A percentile compares a stretch with the other conserved stretches of the same genome.
phyloP scores from a whole-genome alignment of 37 sponge, comb jelly and placozoan genomes.

The Cladorhizidae sp. region DNA sequence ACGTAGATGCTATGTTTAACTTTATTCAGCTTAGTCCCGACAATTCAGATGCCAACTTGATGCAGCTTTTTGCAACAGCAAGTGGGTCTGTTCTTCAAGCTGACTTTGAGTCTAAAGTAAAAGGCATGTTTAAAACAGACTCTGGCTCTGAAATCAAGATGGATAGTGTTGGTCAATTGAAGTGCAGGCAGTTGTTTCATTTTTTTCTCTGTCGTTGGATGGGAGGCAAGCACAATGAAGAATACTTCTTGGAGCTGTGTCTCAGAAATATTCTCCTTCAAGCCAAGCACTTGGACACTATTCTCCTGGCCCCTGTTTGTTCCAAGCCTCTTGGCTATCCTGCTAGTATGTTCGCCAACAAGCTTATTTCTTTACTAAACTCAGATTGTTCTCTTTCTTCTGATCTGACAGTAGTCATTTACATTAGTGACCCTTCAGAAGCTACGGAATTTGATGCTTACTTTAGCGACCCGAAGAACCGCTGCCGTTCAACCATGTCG shows the following conservation, averaged over 20 bases:
- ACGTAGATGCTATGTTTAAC: conserved; percentile 2
- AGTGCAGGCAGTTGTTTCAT: conserved; percentile 19
- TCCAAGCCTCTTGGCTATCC: conserved; percentile 32
- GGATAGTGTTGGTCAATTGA: conserved; percentile 9
- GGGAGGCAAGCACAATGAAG: neutral
- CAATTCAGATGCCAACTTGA: neutral
- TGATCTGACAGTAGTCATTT: conserved; percentile 10
- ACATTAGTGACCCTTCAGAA: conserved; percentile 9
- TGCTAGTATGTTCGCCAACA: conserved; percentile 4
- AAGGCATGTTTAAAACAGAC: neutral
- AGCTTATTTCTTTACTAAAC: neutral
- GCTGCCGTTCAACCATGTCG: neutral
- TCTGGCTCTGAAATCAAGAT: conserved; percentile 2
- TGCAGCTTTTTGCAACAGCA: neutral
- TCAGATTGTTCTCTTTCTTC: neutral
- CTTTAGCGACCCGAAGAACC: no score
- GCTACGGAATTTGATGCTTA: conserved; percentile 8
- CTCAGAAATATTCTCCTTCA: neutral
- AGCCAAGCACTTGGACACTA: neutral
- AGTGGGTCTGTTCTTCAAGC: conserved; percentile 15
- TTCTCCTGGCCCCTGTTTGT: conserved; percentile 36
- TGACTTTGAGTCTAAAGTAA: neutral
- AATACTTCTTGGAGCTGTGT: neutral
- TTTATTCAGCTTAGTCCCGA: conserved; percentile 14
- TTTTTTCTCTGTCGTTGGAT: conserved; percentile 20